Percentiles rank a stretch among this genome's conserved stretches.
Conservation (phyloP, 2,888 invertebrate genomes). For the Caenorhabditis afra region DNA sequence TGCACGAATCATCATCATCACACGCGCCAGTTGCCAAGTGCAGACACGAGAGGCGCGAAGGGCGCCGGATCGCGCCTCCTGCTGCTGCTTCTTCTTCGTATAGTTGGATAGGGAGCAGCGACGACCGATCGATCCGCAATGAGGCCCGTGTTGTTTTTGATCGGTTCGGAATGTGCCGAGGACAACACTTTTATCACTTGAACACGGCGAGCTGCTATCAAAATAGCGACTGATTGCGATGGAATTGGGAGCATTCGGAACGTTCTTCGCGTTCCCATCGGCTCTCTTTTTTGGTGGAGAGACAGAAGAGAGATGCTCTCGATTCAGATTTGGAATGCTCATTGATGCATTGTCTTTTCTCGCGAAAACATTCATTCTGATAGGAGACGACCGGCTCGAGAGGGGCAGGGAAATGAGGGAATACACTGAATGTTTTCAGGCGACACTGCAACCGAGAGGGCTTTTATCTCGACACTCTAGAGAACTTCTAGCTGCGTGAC, state of each 20-base stretch:
- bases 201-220: neutral
- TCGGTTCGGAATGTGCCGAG: conserved; percentile 34
- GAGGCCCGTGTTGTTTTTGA: conserved; percentile 33
- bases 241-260: conserved; percentile 4
- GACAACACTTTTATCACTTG: conserved; percentile 22
- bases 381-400: too few species aligned
- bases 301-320: too few species aligned
- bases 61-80: conserved; percentile 17
- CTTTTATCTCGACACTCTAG: neutral
- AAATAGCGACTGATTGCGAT: conserved; percentile 18
- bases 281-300: too few species aligned
- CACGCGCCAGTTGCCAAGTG: conserved; percentile 46
- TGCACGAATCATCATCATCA: conserved; percentile 46
- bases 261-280: too few species aligned
- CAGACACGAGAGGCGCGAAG: conserved; percentile 16
- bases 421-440: neutral
- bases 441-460: neutral
- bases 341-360: too few species aligned
- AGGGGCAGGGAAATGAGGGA: conserved; percentile 5
- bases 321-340: too few species aligned
- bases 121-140: neutral
- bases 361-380: too few species aligned
- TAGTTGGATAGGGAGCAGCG: conserved; percentile 22
- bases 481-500: conserved; percentile 18
- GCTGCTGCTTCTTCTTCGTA: conserved; percentile 27